phyloP scores from a whole-genome alignment of 2,888 invertebrate species.

The Eilema depressum region DNA sequence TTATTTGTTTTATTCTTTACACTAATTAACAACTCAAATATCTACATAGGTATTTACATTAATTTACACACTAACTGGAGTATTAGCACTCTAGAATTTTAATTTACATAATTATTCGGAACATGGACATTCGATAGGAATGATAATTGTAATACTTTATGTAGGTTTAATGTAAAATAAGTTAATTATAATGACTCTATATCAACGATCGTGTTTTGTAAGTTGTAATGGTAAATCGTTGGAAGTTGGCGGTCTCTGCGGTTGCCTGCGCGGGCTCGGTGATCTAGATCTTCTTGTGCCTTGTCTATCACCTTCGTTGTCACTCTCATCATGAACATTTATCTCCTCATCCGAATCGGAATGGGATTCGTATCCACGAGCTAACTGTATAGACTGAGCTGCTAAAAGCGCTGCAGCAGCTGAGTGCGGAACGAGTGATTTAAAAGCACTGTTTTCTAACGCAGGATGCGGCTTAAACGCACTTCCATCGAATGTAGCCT shows the following conservation, averaged over 20 bases:
- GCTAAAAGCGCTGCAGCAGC: slow-evolving; percentile 88
- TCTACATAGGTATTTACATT: slow-evolving; percentile 77
- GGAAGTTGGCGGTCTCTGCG: slow-evolving; percentile 55
- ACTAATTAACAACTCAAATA: slow-evolving; percentile 74
- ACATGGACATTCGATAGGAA: slow-evolving; percentile 74
- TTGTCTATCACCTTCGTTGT: slow-evolving; percentile 86
- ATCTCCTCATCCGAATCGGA: slow-evolving; percentile 93
- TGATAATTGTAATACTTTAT: slow-evolving; percentile 72
- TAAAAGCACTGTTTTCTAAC: slow-evolving; percentile 94
- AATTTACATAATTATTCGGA: slow-evolving; percentile 77
- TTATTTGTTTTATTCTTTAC: slow-evolving; percentile 64
- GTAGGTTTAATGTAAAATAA: slow-evolving; percentile 65
- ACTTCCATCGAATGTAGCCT: slow-evolving; percentile 70
- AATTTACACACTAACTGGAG: slow-evolving; percentile 77
- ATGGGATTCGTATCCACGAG: slow-evolving; percentile 83
- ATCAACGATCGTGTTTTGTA: slow-evolving; percentile 90
- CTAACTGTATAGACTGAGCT: slow-evolving; percentile 81
- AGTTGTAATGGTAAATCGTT: slow-evolving; percentile 89
- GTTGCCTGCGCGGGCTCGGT: slow-evolving; percentile 75
- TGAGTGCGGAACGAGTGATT: slow-evolving; percentile 90
- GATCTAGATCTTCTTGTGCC: slow-evolving; percentile 81
- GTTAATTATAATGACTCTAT: slow-evolving; percentile 61
- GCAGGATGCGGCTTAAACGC: slow-evolving; percentile 85
- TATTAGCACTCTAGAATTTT: slow-evolving; percentile 71
- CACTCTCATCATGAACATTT: slow-evolving; percentile 93